Evolutionary conservation across 2,113 vertebrate genomes (phyloP).

Genomic region (Aspiorhynchus laticeps): DNA sequence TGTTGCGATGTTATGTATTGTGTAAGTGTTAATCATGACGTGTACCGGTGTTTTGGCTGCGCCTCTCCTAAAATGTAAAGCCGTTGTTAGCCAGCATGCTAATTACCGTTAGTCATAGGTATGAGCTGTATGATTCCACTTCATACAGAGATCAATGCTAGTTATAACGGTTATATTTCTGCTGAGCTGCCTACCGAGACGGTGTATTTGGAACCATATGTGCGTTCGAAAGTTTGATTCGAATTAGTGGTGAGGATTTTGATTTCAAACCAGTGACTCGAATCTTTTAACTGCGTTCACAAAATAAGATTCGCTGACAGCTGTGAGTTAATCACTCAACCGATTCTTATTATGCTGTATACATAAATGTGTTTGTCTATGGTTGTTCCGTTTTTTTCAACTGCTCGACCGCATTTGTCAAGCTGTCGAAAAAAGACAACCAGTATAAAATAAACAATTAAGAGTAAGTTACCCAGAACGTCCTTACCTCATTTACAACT

Average conservation of each 20-base stretch:
- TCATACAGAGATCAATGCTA: not conserved
- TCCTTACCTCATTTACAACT: too few relatives aligned
- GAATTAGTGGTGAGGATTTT: not conserved
- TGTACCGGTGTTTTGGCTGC: slow-evolving; percentile 16
- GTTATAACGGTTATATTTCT: not conserved
- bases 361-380: too few relatives aligned
- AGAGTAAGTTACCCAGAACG: too few relatives aligned
- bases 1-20: not conserved
- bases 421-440: too few relatives aligned
- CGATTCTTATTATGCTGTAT: too few relatives aligned
- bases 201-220: not conserved
- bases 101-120: slow-evolving; percentile 9
- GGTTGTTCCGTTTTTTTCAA: too few relatives aligned
- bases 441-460: too few relatives aligned
- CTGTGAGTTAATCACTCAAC: too few relatives aligned
- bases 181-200: too few relatives aligned
- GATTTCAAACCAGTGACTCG: not conserved
- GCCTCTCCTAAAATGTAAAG: slow-evolving; percentile 18
- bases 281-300: not conserved
- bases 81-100: slow-evolving; percentile 5
- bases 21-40: not conserved
- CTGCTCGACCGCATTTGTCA: too few relatives aligned
- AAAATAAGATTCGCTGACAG: not conserved
- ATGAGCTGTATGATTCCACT: not conserved
- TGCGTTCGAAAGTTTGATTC: not conserved